phyloP scores from a whole-genome alignment of 2,888 invertebrate genomes.

The Callinectes sapidus region DNA sequence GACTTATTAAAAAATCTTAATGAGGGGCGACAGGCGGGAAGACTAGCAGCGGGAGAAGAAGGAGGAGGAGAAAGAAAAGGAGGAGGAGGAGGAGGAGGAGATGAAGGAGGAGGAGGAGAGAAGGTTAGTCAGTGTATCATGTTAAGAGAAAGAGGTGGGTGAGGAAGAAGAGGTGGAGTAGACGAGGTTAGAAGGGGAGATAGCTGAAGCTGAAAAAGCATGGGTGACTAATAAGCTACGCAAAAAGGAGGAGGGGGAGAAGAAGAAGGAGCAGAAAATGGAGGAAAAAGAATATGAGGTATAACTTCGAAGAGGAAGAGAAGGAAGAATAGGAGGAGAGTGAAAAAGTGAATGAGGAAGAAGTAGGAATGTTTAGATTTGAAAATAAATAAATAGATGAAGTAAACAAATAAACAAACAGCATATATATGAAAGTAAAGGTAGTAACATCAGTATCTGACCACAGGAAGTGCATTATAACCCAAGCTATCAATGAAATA shows the following conservation, averaged over 20 bases:
- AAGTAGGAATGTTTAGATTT: neutral
- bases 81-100: neutral
- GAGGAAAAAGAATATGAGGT: neutral
- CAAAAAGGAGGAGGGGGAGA: conserved; percentile 10
- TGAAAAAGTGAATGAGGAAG: conserved; percentile 29
- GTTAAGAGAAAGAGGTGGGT: neutral
- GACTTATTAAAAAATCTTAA: conserved; percentile 46
- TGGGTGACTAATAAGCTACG: neutral
- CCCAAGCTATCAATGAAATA: neutral
- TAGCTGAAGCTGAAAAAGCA: neutral
- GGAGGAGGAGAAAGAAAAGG: neutral
- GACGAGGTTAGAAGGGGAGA: no score
- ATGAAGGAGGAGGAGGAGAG: neutral
- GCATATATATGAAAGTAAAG: neutral
- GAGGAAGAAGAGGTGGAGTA: neutral
- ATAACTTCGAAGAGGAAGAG: neutral
- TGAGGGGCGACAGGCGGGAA: conserved; percentile 42
- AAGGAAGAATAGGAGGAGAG: conserved; percentile 28
- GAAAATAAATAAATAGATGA: neutral
- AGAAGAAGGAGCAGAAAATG: conserved; percentile 29
- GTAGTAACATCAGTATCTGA: neutral
- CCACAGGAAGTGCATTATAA: neutral
- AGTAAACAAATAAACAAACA: neutral
- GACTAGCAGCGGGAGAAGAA: neutral
- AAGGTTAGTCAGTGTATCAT: no score